These are phyloP conservation scores for Drosophila yooni DNA, from an alignment of 2,888 invertebrate genomes.

Conservation along the genomic window DNA sequence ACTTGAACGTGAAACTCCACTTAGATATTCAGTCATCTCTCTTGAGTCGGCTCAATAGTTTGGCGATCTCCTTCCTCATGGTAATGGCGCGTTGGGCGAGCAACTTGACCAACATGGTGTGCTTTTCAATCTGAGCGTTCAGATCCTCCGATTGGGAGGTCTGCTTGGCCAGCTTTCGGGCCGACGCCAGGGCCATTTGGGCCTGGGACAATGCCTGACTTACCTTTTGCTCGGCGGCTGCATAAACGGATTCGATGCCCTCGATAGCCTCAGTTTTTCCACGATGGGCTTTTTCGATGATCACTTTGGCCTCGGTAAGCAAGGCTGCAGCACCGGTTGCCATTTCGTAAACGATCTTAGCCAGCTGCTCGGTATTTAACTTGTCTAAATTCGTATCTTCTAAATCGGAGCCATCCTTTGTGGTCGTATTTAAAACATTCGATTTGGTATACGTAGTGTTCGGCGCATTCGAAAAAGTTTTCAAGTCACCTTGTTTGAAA, in stretches of 20 bases:
- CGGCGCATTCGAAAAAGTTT: not conserved
- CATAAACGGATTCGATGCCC: constrained; percentile 29
- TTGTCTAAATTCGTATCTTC: not conserved
- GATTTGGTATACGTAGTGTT: not conserved
- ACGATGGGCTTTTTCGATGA: constrained; percentile 19
- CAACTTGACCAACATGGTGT: constrained; percentile 56
- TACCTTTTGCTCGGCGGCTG: constrained; percentile 42
- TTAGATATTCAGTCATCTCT: constrained; percentile 6
- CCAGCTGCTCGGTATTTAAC: constrained; percentile 10
- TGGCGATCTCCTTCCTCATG: constrained; percentile 57
- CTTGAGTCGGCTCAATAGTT: constrained; percentile 44
- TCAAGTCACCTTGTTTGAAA: not conserved
- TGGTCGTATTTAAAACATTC: not conserved
- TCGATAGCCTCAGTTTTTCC: constrained; percentile 5
- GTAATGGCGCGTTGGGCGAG: constrained; percentile 51
- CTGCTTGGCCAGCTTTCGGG: constrained; percentile 43
- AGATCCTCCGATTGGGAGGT: constrained; percentile 19
- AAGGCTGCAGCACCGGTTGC: constrained; percentile 48
- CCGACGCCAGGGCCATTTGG: constrained; percentile 46
- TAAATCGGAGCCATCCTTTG: not conserved
- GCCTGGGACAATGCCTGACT: constrained; percentile 51
- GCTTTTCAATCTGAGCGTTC: constrained; percentile 57
- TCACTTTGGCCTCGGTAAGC: constrained; percentile 44
- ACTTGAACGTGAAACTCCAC: constrained; percentile 12
- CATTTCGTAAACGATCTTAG: constrained; percentile 45